A percentile compares a stretch with the other conserved stretches of the same genome.
phyloP scores from a whole-genome alignment of 1,140 invertebrate genomes.

The Ganaspis sp. region DNA sequence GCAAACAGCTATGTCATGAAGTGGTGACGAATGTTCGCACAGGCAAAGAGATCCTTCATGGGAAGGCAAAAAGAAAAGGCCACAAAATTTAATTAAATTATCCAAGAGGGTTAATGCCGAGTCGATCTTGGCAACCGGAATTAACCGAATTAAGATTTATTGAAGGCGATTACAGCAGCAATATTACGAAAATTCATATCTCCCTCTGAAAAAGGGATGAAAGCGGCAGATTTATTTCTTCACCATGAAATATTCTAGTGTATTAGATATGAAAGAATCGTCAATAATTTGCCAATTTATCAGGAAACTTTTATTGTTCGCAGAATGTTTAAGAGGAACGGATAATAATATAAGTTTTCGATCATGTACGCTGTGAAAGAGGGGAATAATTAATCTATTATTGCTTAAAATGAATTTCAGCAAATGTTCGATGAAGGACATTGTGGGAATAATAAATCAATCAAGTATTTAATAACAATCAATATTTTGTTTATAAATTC shows the following conservation, averaged over 20 bases:
- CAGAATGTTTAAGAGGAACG: too few species aligned
- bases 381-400: too few species aligned
- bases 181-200: conserved; percentile 8
- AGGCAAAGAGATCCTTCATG: not conserved
- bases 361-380: too few species aligned
- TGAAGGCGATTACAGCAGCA: not conserved
- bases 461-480: too few species aligned
- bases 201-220: not conserved
- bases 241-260: not conserved
- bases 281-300: not conserved
- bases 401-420: too few species aligned
- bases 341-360: too few species aligned
- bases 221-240: not conserved
- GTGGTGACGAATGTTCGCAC: conserved; percentile 35
- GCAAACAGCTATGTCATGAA: conserved; percentile 38
- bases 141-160: conserved; percentile 7
- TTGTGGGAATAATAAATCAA: too few species aligned
- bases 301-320: not conserved
- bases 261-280: not conserved
- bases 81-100: not conserved
- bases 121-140: not conserved
- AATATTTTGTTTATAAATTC: too few species aligned
- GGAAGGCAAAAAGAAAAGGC: not conserved
- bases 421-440: too few species aligned
- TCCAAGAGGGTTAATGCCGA: not conserved